Evolutionary conservation across 2,797 vertebrate species (phyloP), one percentile per base, ranked within the genome.

Genomic region (Myotis findleyi): DNA sequence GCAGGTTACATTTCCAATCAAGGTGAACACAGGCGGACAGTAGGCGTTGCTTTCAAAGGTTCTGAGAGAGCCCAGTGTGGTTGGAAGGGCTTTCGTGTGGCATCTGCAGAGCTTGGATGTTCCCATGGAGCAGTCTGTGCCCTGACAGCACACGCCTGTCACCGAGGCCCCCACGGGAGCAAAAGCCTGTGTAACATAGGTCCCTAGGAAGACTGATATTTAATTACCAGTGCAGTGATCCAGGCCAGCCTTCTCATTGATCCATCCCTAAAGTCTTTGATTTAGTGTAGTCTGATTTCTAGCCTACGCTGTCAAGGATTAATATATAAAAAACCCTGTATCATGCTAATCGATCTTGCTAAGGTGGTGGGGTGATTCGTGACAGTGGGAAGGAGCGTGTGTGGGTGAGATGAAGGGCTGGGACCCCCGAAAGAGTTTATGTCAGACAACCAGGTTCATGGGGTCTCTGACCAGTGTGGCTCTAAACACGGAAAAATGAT

Each of bases 261-360:
- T 82, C 81, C 11, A 44, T 51, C 49, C 73, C 57, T 91, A 49
- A 62, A 79, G 71, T 87, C 57, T 91, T 86, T n/a, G 64, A 44
- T 55, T 85, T 44, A 30, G 7, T 49, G 85, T 57, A 30, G 9
- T 72, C 59, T 71, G 36, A 51, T 79, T 51, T 68, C 9, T 83
- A 25, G 44, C 41, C 7, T 1, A 14, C 1, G n/a, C 6, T 85
- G 55, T 36, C 4, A 86, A 90, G 44, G 38, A n/a, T 72, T 30
- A 25, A 6, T 53, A 5, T 68, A 62, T 27, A 27, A 27, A 79
- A 69, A 94, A 25, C 13, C 21, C 38, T 87, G 13, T 62, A 16
- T 69, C n/a, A 17, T 53, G 27, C 59, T 59, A 23, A 27, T 69
- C 2, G 13, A 18, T 20, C 38, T 82, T 11, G 30, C 38, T n/a